phyloP scores from a whole-genome alignment of 2,113 vertebrate species.

The Rutilus rutilus region DNA sequence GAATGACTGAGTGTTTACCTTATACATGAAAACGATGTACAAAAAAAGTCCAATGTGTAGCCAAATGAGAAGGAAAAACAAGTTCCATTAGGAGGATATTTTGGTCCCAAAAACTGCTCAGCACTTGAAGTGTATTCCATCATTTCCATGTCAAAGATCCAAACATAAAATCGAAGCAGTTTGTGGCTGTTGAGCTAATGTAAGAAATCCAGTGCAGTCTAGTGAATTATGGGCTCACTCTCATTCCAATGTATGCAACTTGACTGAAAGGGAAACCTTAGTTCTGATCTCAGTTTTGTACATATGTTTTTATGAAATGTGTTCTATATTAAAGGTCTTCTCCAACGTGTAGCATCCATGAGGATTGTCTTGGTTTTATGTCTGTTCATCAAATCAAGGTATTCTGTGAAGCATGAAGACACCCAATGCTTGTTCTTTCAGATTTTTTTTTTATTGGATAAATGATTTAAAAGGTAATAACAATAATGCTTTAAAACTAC shows the following conservation, averaged over 20 bases:
- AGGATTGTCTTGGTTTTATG: background rate
- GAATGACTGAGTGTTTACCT: no score
- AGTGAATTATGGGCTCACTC: background rate
- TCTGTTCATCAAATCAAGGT: no score
- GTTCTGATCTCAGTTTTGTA: slow-evolving; percentile 63
- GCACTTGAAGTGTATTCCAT: background rate
- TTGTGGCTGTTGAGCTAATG: background rate
- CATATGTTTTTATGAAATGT: slow-evolving; percentile 56
- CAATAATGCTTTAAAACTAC: slow-evolving; percentile 99
- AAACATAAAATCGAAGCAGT: background rate
- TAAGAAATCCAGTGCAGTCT: background rate
- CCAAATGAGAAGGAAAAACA: background rate
- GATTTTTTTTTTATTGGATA: slow-evolving; percentile 96
- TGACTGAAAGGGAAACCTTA: slow-evolving; percentile 40
- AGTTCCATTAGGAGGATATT: background rate
- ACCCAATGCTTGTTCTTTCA: slow-evolving; percentile 61
- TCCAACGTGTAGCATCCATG: background rate
- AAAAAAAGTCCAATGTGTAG: background rate
- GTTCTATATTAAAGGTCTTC: slow-evolving; percentile 63
- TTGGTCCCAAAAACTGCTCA: background rate
- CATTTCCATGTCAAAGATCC: background rate
- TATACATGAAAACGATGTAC: no score
- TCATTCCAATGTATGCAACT: slow-evolving; percentile 11
- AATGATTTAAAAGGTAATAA: slow-evolving; percentile 99
- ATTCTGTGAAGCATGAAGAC: slow-evolving; percentile 27